These are phyloP conservation scores for Hydrotaea diabolus DNA, from an alignment of 2,888 invertebrate genomes.

Conservation along the genomic window DNA sequence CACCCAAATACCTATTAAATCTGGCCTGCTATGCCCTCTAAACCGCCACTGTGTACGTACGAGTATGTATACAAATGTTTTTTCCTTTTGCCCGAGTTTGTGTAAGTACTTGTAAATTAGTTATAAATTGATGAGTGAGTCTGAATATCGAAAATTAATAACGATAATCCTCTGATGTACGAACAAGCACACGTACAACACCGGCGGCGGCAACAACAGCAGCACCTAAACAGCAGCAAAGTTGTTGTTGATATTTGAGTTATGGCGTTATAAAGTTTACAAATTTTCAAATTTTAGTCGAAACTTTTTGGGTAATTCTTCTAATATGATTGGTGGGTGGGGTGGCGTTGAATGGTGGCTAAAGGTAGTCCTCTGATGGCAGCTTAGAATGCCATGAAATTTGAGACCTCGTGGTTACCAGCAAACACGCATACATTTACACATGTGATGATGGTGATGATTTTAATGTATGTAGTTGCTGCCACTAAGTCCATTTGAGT, in stretches of 20 bases:
- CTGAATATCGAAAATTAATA: neutral
- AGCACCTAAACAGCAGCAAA: neutral
- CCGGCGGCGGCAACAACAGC: neutral
- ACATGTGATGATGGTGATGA: too few species aligned
- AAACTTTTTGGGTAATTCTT: slow-evolving; percentile 6
- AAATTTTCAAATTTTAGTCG: neutral
- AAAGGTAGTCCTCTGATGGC: too few species aligned
- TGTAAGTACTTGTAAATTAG: slow-evolving; percentile 9
- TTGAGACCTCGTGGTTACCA: neutral
- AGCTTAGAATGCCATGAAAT: neutral
- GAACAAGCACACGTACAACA: neutral
- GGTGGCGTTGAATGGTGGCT: neutral
- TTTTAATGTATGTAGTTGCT: too few species aligned
- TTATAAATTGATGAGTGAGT: slow-evolving; percentile 12
- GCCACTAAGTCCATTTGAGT: too few species aligned
- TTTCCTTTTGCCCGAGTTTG: neutral
- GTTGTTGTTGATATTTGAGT: neutral
- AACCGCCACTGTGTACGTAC: too few species aligned
- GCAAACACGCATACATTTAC: too few species aligned
- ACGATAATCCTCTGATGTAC: neutral
- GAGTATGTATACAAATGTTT: neutral
- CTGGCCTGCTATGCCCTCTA: too few species aligned
- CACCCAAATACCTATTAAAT: neutral
- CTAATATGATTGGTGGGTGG: neutral
- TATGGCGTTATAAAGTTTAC: neutral